These are phyloP conservation scores for Lophotis ruficrista DNA, from an alignment of 2,113 vertebrate genomes.

Conservation along the genomic window DNA sequence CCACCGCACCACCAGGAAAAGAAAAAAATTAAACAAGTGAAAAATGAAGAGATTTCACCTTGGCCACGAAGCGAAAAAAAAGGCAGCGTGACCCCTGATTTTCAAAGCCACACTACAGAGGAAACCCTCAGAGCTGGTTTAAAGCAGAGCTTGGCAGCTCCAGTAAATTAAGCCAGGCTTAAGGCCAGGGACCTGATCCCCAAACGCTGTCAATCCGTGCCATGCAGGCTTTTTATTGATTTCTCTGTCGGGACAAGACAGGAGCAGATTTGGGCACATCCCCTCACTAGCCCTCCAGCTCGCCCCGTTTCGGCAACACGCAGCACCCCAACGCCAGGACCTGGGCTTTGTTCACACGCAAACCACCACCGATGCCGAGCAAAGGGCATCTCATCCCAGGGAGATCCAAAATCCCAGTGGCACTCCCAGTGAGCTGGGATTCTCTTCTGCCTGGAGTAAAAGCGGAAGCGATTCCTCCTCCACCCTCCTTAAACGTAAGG, in stretches of 20 bases:
- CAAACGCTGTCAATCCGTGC: rapidly evolving
- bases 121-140: not conserved
- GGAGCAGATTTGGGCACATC: not conserved
- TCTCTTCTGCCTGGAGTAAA: not conserved
- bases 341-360: not conserved
- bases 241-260: too few relatives aligned
- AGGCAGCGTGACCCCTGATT: rapidly evolving
- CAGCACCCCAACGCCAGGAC: rapidly evolving
- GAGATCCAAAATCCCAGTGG: not conserved
- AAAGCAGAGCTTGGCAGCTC: not conserved
- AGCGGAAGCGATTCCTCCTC: not conserved
- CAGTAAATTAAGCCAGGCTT: rapidly evolving
- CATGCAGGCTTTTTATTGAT: not conserved
- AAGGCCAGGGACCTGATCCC: not conserved
- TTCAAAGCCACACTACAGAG: not conserved
- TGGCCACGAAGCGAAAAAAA: rapidly evolving
- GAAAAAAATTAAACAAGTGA: too few relatives aligned
- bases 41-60: not conserved
- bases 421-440: not conserved
- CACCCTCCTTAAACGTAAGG: not conserved
- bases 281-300: not conserved
- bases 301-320: not conserved
- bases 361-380: rapidly evolving
- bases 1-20: not conserved
- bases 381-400: not conserved